Percentiles rank a stretch among this genome's conserved stretches.
phyloP scores from a whole-genome alignment of 2,113 vertebrate genomes.

The Rhynchopsitta pachyrhyncha region DNA sequence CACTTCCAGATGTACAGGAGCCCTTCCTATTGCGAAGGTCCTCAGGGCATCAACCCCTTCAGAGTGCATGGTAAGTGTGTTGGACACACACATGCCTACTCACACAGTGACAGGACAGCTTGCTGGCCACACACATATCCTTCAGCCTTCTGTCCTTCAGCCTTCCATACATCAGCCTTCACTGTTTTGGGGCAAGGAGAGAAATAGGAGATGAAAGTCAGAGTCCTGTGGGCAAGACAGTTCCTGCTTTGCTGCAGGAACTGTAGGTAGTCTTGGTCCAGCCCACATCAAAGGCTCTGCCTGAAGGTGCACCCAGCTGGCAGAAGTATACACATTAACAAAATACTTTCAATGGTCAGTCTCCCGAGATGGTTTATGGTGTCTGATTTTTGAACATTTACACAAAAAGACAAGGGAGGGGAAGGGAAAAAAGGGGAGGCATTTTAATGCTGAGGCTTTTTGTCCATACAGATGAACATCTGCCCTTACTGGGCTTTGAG shows the following conservation, averaged over 20 bases:
- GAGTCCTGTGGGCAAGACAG: background rate
- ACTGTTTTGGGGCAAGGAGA: background rate
- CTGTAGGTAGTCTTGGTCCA: background rate
- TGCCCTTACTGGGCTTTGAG: background rate
- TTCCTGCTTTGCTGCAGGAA: background rate
- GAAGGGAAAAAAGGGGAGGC: background rate
- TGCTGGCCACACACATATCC: background rate
- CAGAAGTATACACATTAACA: background rate
- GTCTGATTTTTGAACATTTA: background rate
- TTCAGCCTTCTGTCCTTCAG: background rate
- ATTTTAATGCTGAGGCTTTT: background rate
- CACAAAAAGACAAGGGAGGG: background rate
- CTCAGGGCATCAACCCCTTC: background rate
- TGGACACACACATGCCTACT: fast-evolving
- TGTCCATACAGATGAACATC: background rate
- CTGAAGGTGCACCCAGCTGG: background rate
- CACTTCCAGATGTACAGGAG: background rate
- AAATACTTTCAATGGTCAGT: background rate
- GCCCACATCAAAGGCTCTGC: background rate
- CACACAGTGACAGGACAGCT: background rate
- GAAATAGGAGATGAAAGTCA: background rate
- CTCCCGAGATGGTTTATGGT: background rate
- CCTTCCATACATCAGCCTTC: background rate
- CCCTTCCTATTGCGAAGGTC: background rate
- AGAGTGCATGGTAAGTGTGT: fast-evolving